Conservation (phyloP, 2,113 vertebrate genomes). For the Chionomys nivalis region DNA sequence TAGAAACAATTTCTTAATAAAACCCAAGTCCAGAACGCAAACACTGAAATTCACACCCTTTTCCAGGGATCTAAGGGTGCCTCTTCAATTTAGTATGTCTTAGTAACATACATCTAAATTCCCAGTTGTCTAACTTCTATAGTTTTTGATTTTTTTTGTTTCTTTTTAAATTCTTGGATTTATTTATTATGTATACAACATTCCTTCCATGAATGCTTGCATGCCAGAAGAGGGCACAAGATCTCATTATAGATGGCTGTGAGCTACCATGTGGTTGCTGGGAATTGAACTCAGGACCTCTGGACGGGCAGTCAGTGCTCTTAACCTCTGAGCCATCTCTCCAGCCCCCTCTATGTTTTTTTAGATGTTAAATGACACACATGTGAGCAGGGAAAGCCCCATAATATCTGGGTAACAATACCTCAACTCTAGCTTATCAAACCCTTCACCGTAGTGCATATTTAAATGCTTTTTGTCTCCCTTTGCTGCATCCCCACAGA, state of each 20-base stretch:
- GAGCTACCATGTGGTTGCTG: no score
- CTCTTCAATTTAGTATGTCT: background rate
- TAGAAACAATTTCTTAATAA: background rate
- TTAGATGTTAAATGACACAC: background rate
- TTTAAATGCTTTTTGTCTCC: background rate
- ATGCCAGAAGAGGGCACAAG: no score
- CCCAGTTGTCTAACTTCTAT: background rate
- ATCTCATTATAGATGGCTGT: no score
- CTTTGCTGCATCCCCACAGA: slow-evolving; percentile 78
- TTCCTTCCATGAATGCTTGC: no score
- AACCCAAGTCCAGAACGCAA: background rate
- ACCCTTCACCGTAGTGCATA: background rate
- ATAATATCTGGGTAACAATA: background rate
- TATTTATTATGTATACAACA: no score
- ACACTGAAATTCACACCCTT: background rate
- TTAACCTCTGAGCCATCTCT: no score
- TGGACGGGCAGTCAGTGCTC: no score
- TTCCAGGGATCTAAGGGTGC: background rate
- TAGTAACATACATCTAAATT: background rate
- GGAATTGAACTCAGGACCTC: no score
- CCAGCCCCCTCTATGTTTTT: no score
- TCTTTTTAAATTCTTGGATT: no score
- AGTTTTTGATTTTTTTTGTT: background rate
- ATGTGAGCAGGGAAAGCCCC: background rate
- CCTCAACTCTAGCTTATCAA: background rate